phyloP scores from a whole-genome alignment of 2,888 invertebrate genomes.

The Pachliopta kotzebuea region DNA sequence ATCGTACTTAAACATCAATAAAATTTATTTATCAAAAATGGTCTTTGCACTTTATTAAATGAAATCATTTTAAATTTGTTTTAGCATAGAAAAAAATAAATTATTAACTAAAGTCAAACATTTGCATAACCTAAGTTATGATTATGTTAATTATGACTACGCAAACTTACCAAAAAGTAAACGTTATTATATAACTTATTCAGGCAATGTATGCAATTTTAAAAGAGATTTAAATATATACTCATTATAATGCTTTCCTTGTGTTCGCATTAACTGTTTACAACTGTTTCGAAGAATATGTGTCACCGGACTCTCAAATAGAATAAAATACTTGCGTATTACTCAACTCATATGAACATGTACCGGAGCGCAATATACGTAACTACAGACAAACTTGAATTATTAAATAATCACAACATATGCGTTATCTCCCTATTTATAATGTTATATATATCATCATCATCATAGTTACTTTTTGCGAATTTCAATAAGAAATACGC shows the following conservation, averaged over 20 bases:
- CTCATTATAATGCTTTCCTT: constrained; percentile 5
- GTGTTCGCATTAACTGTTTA: constrained; percentile 7
- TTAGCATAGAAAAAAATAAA: no score
- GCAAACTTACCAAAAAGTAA: background rate
- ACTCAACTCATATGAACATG: constrained; percentile 19
- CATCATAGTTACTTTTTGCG: no score
- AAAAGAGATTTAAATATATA: background rate
- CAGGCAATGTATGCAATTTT: no score
- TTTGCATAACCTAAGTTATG: no score
- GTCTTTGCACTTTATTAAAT: no score
- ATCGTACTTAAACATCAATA: background rate
- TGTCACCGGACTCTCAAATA: constrained; percentile 24
- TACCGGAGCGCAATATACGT: background rate
- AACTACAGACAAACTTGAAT: background rate
- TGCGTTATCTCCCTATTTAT: no score
- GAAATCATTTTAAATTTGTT: no score
- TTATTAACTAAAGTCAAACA: no score
- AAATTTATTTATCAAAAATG: background rate
- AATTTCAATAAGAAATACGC: no score
- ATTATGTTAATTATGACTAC: no score
- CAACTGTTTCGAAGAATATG: constrained; percentile 18
- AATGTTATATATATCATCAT: no score
- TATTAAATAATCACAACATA: no score
- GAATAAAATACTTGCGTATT: constrained; percentile 21
- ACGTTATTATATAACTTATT: background rate